Percentiles rank a stretch among this genome's conserved stretches.
phyloP scores from a whole-genome alignment of 2,888 invertebrate species.

The Sinelater perroti region DNA sequence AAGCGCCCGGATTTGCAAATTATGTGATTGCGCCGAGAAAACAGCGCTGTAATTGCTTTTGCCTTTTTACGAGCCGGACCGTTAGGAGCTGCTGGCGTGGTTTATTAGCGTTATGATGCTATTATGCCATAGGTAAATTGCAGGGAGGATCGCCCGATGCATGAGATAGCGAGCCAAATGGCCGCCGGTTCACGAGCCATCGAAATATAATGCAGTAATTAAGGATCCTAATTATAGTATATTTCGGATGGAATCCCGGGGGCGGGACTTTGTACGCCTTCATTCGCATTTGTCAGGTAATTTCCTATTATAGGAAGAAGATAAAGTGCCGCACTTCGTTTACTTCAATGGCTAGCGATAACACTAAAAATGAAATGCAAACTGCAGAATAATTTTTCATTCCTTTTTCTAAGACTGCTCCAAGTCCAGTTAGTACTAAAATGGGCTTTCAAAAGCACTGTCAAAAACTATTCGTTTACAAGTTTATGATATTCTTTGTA shows the following conservation, averaged over 20 bases:
- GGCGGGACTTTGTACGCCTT: constrained; percentile 2
- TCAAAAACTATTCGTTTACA: too few species aligned
- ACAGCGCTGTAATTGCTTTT: constrained; percentile 34
- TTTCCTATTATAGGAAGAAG: constrained; percentile 15
- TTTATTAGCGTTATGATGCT: constrained; percentile 27
- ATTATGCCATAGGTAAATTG: constrained; percentile 5
- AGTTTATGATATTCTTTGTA: too few species aligned
- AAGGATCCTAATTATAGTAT: constrained; percentile 23
- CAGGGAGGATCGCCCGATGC: constrained; percentile 15
- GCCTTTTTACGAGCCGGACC: constrained; percentile 17
- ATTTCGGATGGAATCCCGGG: constrained; percentile 11
- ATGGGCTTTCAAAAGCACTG: too few species aligned
- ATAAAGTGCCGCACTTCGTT: too few species aligned
- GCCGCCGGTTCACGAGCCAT: constrained; percentile 15
- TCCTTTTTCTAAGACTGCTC: too few species aligned
- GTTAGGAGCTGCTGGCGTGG: constrained; percentile 23
- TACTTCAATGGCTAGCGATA: too few species aligned
- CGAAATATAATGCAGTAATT: constrained; percentile 35
- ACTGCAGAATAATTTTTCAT: too few species aligned
- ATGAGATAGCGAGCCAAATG: constrained; percentile 23
- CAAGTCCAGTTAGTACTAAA: too few species aligned
- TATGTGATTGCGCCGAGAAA: constrained; percentile 41
- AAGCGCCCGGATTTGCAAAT: constrained; percentile 46
- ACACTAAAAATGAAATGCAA: too few species aligned
- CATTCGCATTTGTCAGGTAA: constrained; percentile 11